Percentiles rank a stretch among this genome's conserved stretches.
phyloP scores from a whole-genome alignment of 2,113 vertebrate genomes.

The Phasianus colchicus region DNA sequence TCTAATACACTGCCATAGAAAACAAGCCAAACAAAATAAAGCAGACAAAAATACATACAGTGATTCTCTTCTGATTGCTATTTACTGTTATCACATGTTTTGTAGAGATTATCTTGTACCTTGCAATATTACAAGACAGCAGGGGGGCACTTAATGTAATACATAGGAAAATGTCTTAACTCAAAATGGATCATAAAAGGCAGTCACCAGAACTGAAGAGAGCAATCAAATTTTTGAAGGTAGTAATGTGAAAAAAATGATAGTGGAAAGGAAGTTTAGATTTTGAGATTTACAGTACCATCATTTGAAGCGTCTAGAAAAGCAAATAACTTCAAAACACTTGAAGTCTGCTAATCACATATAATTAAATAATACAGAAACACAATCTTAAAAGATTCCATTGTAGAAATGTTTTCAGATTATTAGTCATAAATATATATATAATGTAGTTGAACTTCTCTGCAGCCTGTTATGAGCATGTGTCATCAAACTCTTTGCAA shows the following conservation, averaged over 20 bases:
- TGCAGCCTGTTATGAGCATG: not conserved
- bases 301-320: not conserved
- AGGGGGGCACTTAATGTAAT: conserved; percentile 56
- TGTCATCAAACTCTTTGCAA: not conserved
- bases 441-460: rapidly evolving
- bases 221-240: not conserved
- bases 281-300: rapidly evolving
- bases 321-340: not conserved
- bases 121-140: not conserved
- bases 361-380: not conserved
- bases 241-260: not conserved
- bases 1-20: not conserved
- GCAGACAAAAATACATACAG: not conserved
- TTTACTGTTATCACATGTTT: not conserved
- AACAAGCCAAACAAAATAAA: not conserved
- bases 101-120: not conserved
- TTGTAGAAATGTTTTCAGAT: not conserved
- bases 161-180: not conserved
- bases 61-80: not conserved
- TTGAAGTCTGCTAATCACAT: not conserved
- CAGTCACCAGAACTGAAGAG: not conserved
- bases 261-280: not conserved
- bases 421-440: not conserved
- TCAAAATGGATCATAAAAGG: not conserved
- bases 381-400: not conserved